phyloP scores from a whole-genome alignment of 2,888 invertebrate species.

The Cepaea hortensis region DNA sequence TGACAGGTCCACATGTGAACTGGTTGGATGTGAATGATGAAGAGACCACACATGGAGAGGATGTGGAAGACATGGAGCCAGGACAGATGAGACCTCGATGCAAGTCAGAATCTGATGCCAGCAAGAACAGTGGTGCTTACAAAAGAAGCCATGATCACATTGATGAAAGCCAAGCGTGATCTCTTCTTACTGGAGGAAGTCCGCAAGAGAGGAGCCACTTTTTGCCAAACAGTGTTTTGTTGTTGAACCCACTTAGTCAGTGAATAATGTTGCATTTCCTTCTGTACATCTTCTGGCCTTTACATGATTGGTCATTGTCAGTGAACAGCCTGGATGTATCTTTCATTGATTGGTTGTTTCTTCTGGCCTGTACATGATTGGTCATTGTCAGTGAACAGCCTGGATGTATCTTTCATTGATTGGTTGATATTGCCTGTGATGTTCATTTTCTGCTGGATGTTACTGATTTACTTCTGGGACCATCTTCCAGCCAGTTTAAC shows the following conservation, averaged over 20 bases:
- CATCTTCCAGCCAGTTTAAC: no score
- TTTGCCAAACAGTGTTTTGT: neutral
- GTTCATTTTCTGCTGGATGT: no score
- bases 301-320: neutral
- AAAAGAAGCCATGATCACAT: neutral
- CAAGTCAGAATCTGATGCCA: constrained; percentile 43
- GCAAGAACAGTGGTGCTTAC: constrained; percentile 10
- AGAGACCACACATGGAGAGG: neutral
- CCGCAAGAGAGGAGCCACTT: neutral
- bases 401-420: no score
- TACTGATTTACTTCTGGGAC: no score
- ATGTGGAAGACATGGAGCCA: constrained; percentile 13
- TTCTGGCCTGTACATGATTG: neutral
- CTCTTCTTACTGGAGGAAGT: neutral
- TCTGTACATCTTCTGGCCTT: neutral
- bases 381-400: neutral
- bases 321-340: no score
- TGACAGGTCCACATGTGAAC: neutral
- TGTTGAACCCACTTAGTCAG: constrained; percentile 15
- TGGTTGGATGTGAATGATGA: constrained; percentile 10
- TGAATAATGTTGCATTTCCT: neutral
- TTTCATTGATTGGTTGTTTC: neutral
- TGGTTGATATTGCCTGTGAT: no score
- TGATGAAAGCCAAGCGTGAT: constrained; percentile 12
- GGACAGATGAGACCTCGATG: constrained; percentile 40